Conservation (phyloP, 2,797 vertebrate species). For the Myotis findleyi region DNA sequence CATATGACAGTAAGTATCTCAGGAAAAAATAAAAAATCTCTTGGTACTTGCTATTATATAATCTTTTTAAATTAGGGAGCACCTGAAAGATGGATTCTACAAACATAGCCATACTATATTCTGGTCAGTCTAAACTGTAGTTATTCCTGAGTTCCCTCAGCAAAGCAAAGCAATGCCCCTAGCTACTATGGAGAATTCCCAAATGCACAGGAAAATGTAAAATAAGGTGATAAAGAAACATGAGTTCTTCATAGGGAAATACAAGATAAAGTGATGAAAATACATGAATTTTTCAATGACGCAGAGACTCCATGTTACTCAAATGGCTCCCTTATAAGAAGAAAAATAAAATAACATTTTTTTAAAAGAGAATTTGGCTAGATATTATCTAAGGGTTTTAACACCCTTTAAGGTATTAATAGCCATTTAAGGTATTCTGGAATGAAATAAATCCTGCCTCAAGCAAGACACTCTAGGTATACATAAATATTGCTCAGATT, state of each 20-base stretch:
- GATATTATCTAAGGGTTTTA: not conserved
- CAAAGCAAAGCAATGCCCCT: not conserved
- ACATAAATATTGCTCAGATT: not conserved
- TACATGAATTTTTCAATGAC: not conserved
- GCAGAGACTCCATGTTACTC: not conserved
- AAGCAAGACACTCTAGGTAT: not conserved
- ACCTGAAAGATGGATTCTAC: not conserved
- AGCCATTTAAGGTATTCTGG: not conserved
- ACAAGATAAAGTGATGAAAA: not conserved
- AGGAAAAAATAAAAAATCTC: not conserved
- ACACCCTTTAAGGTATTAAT: not conserved
- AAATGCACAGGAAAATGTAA: not conserved
- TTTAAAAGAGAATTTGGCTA: not conserved
- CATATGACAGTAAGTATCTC: conserved; percentile 57
- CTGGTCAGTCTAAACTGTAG: not conserved
- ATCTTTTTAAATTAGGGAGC: not conserved
- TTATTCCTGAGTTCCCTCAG: not conserved
- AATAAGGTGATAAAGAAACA: not conserved
- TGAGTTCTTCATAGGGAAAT: not conserved
- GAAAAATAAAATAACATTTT: not conserved
- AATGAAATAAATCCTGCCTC: conserved; percentile 33
- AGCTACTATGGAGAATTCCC: not conserved
- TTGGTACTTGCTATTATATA: not conserved
- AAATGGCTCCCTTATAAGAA: not conserved
- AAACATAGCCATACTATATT: not conserved